Evolutionary conservation across 2,888 invertebrate genomes (phyloP).

Genomic region (Leucophenga montana): DNA sequence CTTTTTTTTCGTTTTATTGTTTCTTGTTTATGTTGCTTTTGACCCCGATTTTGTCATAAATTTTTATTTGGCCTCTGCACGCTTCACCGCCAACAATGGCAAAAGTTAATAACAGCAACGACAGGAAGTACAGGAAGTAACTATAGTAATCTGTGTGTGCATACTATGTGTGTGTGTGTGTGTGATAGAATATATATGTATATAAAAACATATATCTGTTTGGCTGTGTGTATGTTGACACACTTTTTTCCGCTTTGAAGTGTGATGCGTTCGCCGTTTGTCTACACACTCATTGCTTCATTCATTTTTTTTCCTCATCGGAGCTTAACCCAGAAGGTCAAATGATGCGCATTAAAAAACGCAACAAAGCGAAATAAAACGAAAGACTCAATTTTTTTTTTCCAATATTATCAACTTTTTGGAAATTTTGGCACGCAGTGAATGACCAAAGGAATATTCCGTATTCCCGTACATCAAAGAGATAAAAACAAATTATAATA

Average conservation of each 20-base stretch:
- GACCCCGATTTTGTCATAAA: slow-evolving; percentile 22
- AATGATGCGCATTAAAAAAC: slow-evolving; percentile 3
- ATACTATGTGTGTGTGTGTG: neutral
- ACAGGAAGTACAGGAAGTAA: neutral
- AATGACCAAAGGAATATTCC: no score
- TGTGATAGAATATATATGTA: neutral
- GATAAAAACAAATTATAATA: no score
- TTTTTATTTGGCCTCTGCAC: slow-evolving; percentile 2
- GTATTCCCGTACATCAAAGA: no score
- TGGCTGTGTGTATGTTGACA: neutral
- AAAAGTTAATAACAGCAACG: neutral
- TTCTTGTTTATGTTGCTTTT: neutral
- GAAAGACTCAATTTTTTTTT: no score
- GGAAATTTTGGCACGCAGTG: no score
- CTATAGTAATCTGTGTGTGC: no score
- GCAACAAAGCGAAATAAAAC: neutral
- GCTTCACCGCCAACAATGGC: neutral
- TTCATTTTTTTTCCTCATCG: neutral
- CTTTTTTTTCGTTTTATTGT: no score
- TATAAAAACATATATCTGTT: no score
- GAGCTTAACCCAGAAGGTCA: slow-evolving; percentile 2
- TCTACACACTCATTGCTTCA: neutral
- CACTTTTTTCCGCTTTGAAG: slow-evolving; percentile 9
- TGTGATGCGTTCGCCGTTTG: slow-evolving; percentile 1
- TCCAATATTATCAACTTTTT: no score